phyloP scores from a whole-genome alignment of 2,113 vertebrate genomes.

The Mixornis gularis region DNA sequence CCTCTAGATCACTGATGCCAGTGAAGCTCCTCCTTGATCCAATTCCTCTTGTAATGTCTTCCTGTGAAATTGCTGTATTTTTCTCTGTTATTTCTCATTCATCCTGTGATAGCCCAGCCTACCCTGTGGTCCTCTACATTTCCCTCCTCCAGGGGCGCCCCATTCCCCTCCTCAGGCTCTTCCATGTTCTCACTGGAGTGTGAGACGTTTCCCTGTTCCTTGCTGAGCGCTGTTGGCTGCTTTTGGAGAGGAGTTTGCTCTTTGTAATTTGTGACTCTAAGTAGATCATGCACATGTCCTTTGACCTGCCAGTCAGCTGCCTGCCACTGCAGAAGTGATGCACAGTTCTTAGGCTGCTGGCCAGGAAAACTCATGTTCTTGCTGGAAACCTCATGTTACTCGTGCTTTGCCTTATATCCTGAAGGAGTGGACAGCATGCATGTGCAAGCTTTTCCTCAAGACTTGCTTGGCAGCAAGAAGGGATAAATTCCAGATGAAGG shows the following conservation, averaged over 20 bases:
- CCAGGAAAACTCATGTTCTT: background rate
- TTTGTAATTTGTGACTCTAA: background rate
- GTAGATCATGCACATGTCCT: background rate
- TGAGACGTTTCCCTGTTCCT: background rate
- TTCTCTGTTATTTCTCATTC: background rate
- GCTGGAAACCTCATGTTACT: background rate
- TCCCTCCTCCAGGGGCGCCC: background rate
- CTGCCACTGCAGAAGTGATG: background rate
- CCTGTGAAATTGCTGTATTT: background rate
- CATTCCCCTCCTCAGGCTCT: background rate
- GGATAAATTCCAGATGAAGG: background rate
- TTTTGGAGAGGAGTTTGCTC: background rate
- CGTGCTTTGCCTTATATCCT: background rate
- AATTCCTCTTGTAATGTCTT: background rate
- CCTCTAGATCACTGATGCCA: background rate
- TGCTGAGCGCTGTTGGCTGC: accelerated
- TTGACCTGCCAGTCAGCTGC: background rate
- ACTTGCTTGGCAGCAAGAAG: background rate
- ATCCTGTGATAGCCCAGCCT: background rate
- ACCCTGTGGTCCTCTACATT: background rate
- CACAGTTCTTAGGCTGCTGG: background rate
- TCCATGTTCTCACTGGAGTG: accelerated
- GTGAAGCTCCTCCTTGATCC: background rate
- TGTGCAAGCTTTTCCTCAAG: background rate
- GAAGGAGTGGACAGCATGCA: background rate